phyloP scores from a whole-genome alignment of 2,888 invertebrate species.

The Orthosia cruda region DNA sequence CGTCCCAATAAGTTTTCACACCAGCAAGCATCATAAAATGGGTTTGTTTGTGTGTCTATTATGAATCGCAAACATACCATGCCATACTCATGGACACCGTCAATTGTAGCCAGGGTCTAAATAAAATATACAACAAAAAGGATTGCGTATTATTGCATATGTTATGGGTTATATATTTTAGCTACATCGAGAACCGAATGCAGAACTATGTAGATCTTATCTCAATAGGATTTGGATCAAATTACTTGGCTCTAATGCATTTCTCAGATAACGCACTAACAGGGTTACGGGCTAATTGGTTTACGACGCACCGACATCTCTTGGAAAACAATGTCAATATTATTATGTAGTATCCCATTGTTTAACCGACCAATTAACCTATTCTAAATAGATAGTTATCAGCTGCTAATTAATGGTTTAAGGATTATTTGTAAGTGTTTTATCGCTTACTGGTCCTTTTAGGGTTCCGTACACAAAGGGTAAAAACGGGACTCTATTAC shows the following conservation, averaged over 20 bases:
- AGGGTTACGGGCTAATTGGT: slow-evolving; percentile 4
- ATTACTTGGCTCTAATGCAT: background rate
- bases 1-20: too few species aligned
- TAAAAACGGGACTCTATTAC: too few species aligned
- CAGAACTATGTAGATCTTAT: background rate
- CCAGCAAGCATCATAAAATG: too few species aligned
- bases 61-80: too few species aligned
- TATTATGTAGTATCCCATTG: slow-evolving; percentile 7
- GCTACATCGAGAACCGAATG: background rate
- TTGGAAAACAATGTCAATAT: slow-evolving; percentile 11
- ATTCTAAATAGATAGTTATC: background rate
- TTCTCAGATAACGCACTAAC: background rate
- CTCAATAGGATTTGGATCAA: background rate
- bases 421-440: background rate
- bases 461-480: too few species aligned
- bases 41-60: too few species aligned
- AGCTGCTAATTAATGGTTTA: background rate
- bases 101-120: too few species aligned
- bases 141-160: background rate
- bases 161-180: background rate
- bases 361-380: slow-evolving; percentile 14
- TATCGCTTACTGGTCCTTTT: too few species aligned
- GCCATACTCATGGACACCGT: too few species aligned
- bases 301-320: background rate
- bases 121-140: too few species aligned